Evolutionary conservation across 2,797 vertebrate species (phyloP).

Genomic region (Diplodus sargus): DNA sequence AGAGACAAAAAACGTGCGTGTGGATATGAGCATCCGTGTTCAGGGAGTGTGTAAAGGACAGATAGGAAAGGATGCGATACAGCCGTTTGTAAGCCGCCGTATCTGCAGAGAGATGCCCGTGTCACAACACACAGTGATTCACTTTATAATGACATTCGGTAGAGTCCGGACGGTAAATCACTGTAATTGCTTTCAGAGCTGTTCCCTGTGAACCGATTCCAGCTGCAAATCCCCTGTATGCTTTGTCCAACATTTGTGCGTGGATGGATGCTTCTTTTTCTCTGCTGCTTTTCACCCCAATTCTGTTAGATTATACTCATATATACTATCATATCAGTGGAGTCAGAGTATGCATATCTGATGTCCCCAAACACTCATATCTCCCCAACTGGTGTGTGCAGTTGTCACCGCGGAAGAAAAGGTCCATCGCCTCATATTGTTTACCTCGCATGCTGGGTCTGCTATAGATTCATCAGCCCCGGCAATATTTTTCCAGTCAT

Average conservation of each 20-base stretch:
- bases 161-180: conserved; percentile 46
- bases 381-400: not conserved
- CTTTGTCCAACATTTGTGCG: not conserved
- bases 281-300: not conserved
- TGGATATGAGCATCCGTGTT: conserved; percentile 11
- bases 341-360: not conserved
- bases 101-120: conserved; percentile 45
- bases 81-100: conserved; percentile 37
- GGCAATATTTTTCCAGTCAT: conserved; percentile 10
- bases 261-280: not conserved
- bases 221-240: not conserved
- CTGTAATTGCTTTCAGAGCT: conserved; percentile 27
- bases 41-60: conserved; percentile 43
- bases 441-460: conserved; percentile 7
- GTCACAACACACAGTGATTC: conserved; percentile 42
- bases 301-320: not conserved
- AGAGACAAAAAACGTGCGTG: conserved; percentile 30
- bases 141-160: conserved; percentile 55
- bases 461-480: not conserved
- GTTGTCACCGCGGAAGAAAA: not conserved
- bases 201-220: conserved; percentile 24
- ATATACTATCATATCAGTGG: not conserved
- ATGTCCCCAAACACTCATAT: not conserved
- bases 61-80: conserved; percentile 41
- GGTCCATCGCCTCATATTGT: not conserved